Evolutionary conservation across 2,888 invertebrate genomes (phyloP), one percentile per base, ranked within the genome.

Genomic region (Heliconius ethilla): DNA sequence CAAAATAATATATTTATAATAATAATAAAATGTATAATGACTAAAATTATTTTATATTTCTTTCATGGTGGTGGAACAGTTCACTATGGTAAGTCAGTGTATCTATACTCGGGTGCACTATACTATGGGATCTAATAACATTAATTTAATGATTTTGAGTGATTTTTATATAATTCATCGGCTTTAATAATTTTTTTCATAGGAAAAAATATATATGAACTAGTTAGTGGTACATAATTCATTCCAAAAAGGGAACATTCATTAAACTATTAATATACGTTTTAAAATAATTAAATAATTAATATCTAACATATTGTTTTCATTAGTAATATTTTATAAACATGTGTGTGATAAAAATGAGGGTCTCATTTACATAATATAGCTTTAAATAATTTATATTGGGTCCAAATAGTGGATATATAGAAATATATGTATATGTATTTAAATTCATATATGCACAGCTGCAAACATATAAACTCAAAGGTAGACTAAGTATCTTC

Each of bases 41-140:
- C 15, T 33, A 33, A 76, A 74, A 76, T 76, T 51, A 70, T 70
- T 76, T 78, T 74, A 90, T 91, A 84, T 93, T 91, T 93, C 88
- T 93, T 94, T 90, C 94, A 94, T 94, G 94, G 93, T 93, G 94
- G 91, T 90, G 94, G 92, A 85, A 89, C 92, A 93, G 92, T 84
- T 84, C 80, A 82, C 67, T 83, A 78, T 85, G 93, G 93, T 94
- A 91, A 94, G 93, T 94, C 87, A 85, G 85, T 84, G 90, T 86
- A 88, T 81, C 79, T 81, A 75, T 81, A 82, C 55, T 82, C 77
- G 82, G 84, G 83, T 83, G 80, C 80, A 82, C 77, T 73, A 33
- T 33, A 82, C 77, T 73, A 33, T 33, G 79, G 79, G 79, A 75
- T 76, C 59, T 45, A 76, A 59, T 62, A 77, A 74, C 65, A 59